Evolutionary conservation across 2,113 vertebrate species (phyloP).

Genomic region (Leptobrachium leishanense): DNA sequence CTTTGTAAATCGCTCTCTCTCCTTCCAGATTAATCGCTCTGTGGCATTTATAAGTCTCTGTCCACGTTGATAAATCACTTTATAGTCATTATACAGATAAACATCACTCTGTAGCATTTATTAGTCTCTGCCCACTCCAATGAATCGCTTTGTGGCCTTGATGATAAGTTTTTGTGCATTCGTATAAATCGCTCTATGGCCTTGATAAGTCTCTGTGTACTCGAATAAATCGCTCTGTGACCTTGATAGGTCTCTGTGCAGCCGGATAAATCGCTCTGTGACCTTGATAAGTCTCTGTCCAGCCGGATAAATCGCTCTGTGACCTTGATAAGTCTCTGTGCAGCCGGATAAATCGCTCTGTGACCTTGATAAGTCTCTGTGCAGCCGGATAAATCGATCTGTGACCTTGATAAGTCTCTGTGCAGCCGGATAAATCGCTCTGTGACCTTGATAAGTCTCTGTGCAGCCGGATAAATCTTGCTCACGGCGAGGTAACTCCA

Average conservation of each 20-base stretch:
- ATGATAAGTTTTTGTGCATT: background rate
- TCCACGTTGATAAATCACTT: too few relatives aligned
- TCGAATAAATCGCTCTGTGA: background rate
- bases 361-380: background rate
- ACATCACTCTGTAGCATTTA: too few relatives aligned
- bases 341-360: conserved; percentile 5
- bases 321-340: conserved; percentile 8
- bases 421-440: background rate
- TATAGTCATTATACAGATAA: too few relatives aligned
- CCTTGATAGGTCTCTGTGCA: conserved; percentile 7
- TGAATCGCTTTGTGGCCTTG: background rate
- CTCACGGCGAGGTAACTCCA: background rate
- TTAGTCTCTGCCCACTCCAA: background rate
- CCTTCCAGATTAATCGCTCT: too few relatives aligned
- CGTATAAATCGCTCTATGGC: background rate
- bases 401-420: background rate
- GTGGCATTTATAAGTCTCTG: too few relatives aligned
- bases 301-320: background rate
- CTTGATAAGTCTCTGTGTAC: background rate
- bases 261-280: conserved; percentile 6
- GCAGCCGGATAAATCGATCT: background rate
- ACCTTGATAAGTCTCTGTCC: background rate
- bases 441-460: background rate
- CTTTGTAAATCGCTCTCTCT: too few relatives aligned
- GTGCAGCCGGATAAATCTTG: background rate